phyloP scores from a whole-genome alignment of 2,797 vertebrate species.

The Aselliscus stoliczkanus region DNA sequence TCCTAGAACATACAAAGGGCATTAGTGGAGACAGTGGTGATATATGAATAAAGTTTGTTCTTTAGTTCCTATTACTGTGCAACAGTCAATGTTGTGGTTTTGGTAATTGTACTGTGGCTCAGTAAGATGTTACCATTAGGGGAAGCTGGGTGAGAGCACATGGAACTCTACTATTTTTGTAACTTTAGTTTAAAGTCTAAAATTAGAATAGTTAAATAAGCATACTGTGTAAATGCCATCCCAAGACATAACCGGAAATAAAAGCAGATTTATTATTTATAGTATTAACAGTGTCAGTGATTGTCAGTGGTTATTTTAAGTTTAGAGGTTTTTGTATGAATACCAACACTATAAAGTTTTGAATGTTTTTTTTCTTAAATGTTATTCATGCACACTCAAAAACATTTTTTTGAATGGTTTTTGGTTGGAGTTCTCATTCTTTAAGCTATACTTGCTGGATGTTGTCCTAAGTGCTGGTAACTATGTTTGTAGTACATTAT shows the following conservation, averaged over 20 bases:
- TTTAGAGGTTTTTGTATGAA: slow-evolving; percentile 29
- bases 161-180: background rate
- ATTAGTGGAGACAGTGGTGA: background rate
- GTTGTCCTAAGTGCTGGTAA: background rate
- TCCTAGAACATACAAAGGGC: background rate
- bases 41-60: background rate
- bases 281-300: background rate
- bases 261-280: slow-evolving; percentile 38
- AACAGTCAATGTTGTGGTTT: background rate
- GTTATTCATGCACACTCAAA: background rate
- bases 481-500: background rate
- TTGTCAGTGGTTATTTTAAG: slow-evolving; percentile 17
- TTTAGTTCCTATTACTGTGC: background rate
- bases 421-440: background rate
- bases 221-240: background rate
- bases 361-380: background rate
- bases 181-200: background rate
- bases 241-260: background rate
- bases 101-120: background rate
- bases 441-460: background rate
- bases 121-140: background rate
- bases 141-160: background rate
- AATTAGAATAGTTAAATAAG: background rate
- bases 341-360: slow-evolving; percentile 1
- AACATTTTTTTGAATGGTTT: background rate